Percentiles rank a stretch among this genome's conserved stretches.
phyloP scores from a whole-genome alignment of 92 coral and sea anemone genomes.

The Zoanthus gigantus region DNA sequence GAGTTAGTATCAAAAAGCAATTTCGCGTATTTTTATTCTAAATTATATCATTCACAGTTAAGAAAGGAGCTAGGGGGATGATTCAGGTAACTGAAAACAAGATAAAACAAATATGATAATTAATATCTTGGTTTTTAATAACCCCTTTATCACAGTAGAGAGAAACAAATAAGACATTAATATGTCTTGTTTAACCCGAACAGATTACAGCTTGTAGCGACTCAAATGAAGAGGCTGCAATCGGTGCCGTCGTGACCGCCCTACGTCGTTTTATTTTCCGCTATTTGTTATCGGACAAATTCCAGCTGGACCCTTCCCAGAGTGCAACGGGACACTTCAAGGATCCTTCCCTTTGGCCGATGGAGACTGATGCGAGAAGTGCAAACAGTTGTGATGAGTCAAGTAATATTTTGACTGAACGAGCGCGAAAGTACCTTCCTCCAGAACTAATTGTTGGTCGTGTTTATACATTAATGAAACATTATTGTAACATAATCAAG shows the following conservation, averaged over 20 bases:
- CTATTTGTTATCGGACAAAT: slow-evolving; percentile 76
- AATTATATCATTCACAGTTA: too few relatives aligned
- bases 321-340: slow-evolving; percentile 63
- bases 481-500: slow-evolving; percentile 47
- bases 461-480: slow-evolving; percentile 52
- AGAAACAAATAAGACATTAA: background rate
- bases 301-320: slow-evolving; percentile 72
- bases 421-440: slow-evolving; percentile 42
- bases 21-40: too few relatives aligned
- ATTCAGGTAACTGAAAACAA: too few relatives aligned
- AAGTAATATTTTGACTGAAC: slow-evolving; percentile 1
- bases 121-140: too few relatives aligned
- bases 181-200: background rate
- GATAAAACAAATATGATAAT: too few relatives aligned
- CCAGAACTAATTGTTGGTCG: slow-evolving; percentile 33
- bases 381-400: slow-evolving; percentile 16
- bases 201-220: slow-evolving; percentile 25
- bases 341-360: slow-evolving; percentile 94
- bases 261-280: slow-evolving; percentile 93
- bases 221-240: slow-evolving; percentile 32
- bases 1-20: too few relatives aligned
- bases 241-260: slow-evolving; percentile 69
- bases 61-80: too few relatives aligned
- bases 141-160: background rate
- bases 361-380: background rate